Base-by-base conservation (phyloP, 2,797 vertebrate genomes). In the Hippocampus kuda region DNA sequence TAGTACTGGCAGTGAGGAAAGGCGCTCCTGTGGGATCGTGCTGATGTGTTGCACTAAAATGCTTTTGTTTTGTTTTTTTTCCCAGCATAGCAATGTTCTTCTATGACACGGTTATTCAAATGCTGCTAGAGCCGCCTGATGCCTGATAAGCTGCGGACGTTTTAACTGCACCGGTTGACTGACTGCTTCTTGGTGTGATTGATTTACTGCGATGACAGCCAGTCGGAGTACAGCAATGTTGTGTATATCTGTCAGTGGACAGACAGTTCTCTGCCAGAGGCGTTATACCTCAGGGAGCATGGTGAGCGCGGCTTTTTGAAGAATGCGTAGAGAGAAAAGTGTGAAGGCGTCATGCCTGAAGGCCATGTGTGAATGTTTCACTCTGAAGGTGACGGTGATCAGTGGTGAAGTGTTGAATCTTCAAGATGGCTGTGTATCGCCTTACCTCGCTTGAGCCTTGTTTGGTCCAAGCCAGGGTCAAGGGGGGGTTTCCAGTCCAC, bases 381-480 rank as follows among this genome's bases (percentile, higher is more conserved):
- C 82, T 81, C 79, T 66, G 61, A 74, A 79, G 77, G 70, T 38
- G 70, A 68, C 34, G 64, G 66, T 77, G 84, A 63, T 70, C 77
- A 82, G 68, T 67, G 57, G 24, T 34, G 27, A 60, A 56, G 76
- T 77, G 75, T 78, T 76, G 77, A 85, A 78, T 74, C 75, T 77
- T 73, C 72, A 71, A 78, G 74, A 66, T 81, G 69, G 78, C 48
- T 72, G 73, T 70, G 68, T 75, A 72, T 69, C 75, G 63, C 56
- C 90, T 87, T 86, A 94, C 93, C 91, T 93, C 93, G 13, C 82
- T 90, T 48, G 90, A 92, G 67, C 83, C 90, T 70, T 92, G 92
- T 81, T 94, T 94, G 56, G 92, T 94, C 95, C 95, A 97, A 34
- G 94, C 93, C 74, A 95, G 85, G n/a, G 91, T 94, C 54, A 95